Percentiles rank a stretch among this genome's conserved stretches.
These are phyloP conservation scores for Nomia melanderi DNA, from an alignment of 1,140 invertebrate genomes.

Conservation along the genomic window DNA sequence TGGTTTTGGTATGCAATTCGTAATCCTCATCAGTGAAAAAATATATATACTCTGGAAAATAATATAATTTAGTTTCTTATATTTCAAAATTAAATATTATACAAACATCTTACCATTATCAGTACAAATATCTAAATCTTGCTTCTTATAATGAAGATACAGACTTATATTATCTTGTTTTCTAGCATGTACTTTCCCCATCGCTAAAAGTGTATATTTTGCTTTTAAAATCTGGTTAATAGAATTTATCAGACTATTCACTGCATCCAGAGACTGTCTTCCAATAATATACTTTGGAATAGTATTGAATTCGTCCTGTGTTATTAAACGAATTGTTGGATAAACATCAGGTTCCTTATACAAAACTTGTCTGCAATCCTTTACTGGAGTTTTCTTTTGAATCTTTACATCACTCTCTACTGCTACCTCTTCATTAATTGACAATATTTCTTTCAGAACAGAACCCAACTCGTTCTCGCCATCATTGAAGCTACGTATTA, in stretches of 20 bases:
- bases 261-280: constrained; percentile 62
- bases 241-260: constrained; percentile 71
- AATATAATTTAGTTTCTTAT: constrained; percentile 16
- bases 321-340: constrained; percentile 55
- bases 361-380: constrained; percentile 70
- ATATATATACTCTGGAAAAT: constrained; percentile 67
- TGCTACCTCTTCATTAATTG: neutral
- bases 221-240: constrained; percentile 73
- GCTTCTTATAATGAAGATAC: constrained; percentile 71
- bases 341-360: constrained; percentile 68
- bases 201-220: constrained; percentile 72
- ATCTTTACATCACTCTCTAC: neutral
- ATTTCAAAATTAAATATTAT: neutral
- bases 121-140: constrained; percentile 61
- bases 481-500: constrained; percentile 55
- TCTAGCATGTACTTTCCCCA: constrained; percentile 70
- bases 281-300: constrained; percentile 78
- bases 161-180: constrained; percentile 75
- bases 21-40: constrained; percentile 78
- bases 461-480: neutral
- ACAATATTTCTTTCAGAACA: neutral
- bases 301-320: constrained; percentile 67
- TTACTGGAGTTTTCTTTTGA: neutral
- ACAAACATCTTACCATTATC: constrained; percentile 58
- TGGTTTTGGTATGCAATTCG: constrained; percentile 65